Base-by-base conservation (phyloP, 1,140 invertebrate species). In the Grapholita molesta region DNA sequence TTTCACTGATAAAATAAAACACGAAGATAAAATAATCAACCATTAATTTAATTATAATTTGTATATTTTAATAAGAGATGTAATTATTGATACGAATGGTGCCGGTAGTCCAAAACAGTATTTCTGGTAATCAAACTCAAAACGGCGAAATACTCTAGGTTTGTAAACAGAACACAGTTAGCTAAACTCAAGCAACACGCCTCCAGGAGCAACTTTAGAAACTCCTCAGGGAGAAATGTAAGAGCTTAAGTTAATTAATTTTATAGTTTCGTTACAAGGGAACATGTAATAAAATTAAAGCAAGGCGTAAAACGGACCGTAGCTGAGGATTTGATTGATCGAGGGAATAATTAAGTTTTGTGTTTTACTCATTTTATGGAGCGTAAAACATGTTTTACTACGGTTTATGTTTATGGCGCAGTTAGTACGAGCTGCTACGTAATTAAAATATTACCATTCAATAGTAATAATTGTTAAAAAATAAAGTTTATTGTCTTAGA, bases 281-380 rank as follows among this genome's bases (percentile, higher is more conserved):
- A 28, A 61, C 55, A 61, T 18, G 55, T 61, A 61, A 61, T 61
- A 61, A 61, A 61, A 61, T 61, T 61, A 61, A 61, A 61, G 25
- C 24, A n/a, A 28, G 55, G 55, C 55, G 55, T 61, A 61, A 61
- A 61, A 61, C n/a, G 53, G 23, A 42, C 53, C 6, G 25, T 61
- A 61, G 25, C 55, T 32, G 15, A 61, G 55, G 55, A 61, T 61
- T 61, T 61, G 55, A 61, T 61, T 61, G 24, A 61, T 61, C 55
- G 25, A 18, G 25, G 55, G 55, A 61, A 61, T 30, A 61, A 61
- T 61, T 61, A 61, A 61, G 15, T 61, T 61, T 61, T 30, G 25
- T 61, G 55, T 61, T 61, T 61, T 48, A 48, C 42, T 21, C 42
- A 48, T 48, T 48, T 48, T 61, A 61, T 61, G 23, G 55, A 25